Base-by-base conservation (phyloP, 1,140 invertebrate genomes). In the Oscheius sp. region DNA sequence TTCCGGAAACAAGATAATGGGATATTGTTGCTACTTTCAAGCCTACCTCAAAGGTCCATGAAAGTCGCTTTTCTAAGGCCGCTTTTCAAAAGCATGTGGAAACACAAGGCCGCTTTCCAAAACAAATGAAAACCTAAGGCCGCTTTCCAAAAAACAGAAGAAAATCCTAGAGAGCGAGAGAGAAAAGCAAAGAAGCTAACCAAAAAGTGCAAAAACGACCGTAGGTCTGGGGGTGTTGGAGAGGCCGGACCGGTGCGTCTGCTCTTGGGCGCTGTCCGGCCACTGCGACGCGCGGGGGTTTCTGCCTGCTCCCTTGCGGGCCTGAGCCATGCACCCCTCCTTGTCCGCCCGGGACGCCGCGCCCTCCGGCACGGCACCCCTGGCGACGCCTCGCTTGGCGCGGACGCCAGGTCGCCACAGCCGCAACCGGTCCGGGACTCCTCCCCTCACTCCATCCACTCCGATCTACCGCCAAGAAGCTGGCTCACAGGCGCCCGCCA, bases 241-340 rank as follows among this genome's bases (percentile, higher is more conserved):
- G 36, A 68, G 46, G 66, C 66, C 36, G 18, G 34, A 49, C 45
- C 29, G 15, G 49, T 36, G 23, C 20, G 49, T 36, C 46, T 32
- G 52, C 58, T 70, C 38, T 29, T 59, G 35, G 58, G 68, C 67
- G 67, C 67, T 69, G 49, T 69, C 67, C 67, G 49, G 67, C 67
- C 67, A 69, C 67, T 62, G 67, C 68, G 46, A 52, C 58, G 68
- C 68, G 58, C 58, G 55, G 68, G 46, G 52, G 52, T 49, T 86
- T 97, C 49, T 69, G 67, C 68, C 68, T 70, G 58, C 68, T 70
- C 49, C 68, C 58, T 70, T 63, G 61, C 58, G 58, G 68, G 49
- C 68, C 68, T 63, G 38, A 63, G 58, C 68, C 68, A 28, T 70
- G 32, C 58, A 63, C 58, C 58, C 29, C 68, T 70, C 68, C 68